Evolutionary conservation across 2,888 invertebrate species (phyloP).

Genomic region (Hoplodrina ambigua): DNA sequence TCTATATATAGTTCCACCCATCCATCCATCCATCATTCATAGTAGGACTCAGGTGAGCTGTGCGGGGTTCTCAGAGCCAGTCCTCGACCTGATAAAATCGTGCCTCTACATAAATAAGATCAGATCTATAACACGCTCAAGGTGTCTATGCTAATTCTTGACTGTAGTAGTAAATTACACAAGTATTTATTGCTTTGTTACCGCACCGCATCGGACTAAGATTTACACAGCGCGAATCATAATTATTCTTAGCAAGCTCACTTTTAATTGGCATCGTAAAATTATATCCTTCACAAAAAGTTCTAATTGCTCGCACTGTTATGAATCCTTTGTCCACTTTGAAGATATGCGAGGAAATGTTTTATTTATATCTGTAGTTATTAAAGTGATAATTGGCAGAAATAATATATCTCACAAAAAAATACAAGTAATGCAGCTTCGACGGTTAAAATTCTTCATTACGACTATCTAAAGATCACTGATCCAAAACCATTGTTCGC

Average conservation of each 20-base stretch:
- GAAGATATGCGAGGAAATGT: conserved; percentile 14
- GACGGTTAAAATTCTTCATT: conserved; percentile 26
- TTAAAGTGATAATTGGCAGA: conserved; percentile 38
- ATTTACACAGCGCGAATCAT: conserved; percentile 59
- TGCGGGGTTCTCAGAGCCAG: conserved; percentile 18
- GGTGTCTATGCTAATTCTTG: conserved; percentile 58
- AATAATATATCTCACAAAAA: conserved; percentile 11
- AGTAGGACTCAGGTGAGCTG: neutral
- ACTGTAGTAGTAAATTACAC: conserved; percentile 52
- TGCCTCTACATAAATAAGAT: conserved; percentile 36
- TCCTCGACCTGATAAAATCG: conserved; percentile 47
- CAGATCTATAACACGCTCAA: conserved; percentile 48
- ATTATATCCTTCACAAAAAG: conserved; percentile 45
- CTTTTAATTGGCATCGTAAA: conserved; percentile 60
- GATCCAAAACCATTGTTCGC: conserved; percentile 30
- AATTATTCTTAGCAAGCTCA: conserved; percentile 55
- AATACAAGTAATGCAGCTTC: conserved; percentile 5
- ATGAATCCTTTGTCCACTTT: conserved; percentile 46
- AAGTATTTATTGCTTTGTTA: conserved; percentile 67
- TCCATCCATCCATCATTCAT: no score
- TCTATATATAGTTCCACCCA: no score
- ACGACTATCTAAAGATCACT: conserved; percentile 12
- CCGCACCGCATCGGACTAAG: conserved; percentile 46
- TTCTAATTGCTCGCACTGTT: conserved; percentile 49
- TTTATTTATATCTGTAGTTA: conserved; percentile 13